phyloP scores from a whole-genome alignment of 2,888 invertebrate species.

The Stegana nigrithorax region DNA sequence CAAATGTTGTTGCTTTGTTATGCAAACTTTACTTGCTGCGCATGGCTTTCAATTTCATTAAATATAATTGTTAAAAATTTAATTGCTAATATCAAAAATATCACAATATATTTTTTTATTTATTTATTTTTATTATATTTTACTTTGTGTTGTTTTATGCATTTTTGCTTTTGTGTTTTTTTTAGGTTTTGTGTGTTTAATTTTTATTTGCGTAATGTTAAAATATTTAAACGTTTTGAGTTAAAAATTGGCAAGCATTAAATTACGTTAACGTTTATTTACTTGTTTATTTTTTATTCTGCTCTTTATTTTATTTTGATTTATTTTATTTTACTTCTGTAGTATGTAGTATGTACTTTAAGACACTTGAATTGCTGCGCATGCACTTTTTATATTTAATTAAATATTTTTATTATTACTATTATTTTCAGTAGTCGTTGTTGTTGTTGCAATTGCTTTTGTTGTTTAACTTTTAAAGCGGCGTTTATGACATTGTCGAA shows the following conservation, averaged over 20 bases:
- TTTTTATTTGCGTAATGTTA: background rate
- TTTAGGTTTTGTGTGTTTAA: constrained; percentile 7
- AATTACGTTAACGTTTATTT: constrained; percentile 28
- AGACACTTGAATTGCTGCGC: constrained; percentile 58
- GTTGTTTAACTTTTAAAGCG: constrained; percentile 18
- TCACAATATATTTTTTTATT: constrained; percentile 52
- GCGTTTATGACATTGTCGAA: too few species aligned
- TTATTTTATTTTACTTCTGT: constrained; percentile 27
- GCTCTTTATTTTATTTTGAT: constrained; percentile 22
- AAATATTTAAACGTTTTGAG: constrained; percentile 5
- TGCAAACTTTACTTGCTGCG: background rate
- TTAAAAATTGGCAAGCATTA: constrained; percentile 44
- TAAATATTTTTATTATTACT: constrained; percentile 11
- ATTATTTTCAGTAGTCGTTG: constrained; percentile 20
- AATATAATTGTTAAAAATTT: constrained; percentile 37
- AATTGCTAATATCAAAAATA: constrained; percentile 58
- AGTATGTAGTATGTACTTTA: constrained; percentile 44
- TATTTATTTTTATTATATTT: constrained; percentile 20
- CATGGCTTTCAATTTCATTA: background rate
- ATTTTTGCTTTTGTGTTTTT: constrained; percentile 5
- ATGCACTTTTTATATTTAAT: constrained; percentile 39
- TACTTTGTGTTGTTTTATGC: constrained; percentile 6
- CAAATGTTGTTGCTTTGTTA: constrained; percentile 15
- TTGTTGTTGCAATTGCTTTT: constrained; percentile 6
- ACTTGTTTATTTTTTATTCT: constrained; percentile 26